Conservation (phyloP, 1,140 invertebrate species). For the Rhagoletis zephyria region DNA sequence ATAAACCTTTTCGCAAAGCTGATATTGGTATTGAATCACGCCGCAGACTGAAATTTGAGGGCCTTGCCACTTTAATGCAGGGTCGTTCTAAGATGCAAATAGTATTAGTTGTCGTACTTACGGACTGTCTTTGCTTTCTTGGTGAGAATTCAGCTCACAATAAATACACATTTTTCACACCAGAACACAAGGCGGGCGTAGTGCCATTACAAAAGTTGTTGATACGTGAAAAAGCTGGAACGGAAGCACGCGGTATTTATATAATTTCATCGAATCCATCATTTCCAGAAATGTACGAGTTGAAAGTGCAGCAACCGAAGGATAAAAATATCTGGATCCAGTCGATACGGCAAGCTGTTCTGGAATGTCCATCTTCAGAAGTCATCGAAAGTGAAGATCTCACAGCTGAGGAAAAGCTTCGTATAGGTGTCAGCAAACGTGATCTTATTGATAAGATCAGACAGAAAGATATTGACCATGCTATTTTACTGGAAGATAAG, state of each 20-base stretch:
- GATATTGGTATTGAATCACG: slow-evolving; percentile 87
- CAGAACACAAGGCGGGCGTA: slow-evolving; percentile 91
- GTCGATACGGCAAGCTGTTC: slow-evolving; percentile 84
- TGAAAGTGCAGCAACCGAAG: slow-evolving; percentile 90
- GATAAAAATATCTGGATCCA: slow-evolving; percentile 92
- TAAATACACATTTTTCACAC: slow-evolving; percentile 87
- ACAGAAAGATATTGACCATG: slow-evolving; percentile 90
- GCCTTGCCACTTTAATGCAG: slow-evolving; percentile 87
- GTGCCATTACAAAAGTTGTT: slow-evolving; percentile 91
- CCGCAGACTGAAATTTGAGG: slow-evolving; percentile 89
- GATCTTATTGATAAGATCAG: slow-evolving; percentile 81
- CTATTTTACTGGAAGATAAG: slow-evolving; percentile 89
- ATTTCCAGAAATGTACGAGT: slow-evolving; percentile 95
- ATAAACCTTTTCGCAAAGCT: slow-evolving; percentile 93
- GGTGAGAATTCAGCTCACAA: slow-evolving; percentile 86
- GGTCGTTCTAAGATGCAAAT: slow-evolving; percentile 87
- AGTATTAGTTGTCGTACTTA: slow-evolving; percentile 89
- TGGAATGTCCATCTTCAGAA: slow-evolving; percentile 79
- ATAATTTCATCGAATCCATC: slow-evolving; percentile 88
- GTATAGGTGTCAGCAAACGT: slow-evolving; percentile 83
- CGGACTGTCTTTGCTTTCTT: slow-evolving; percentile 92
- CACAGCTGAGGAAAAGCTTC: slow-evolving; percentile 83
- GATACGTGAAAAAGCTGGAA: slow-evolving; percentile 92
- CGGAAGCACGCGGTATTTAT: slow-evolving; percentile 90
- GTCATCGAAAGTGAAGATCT: slow-evolving; percentile 76